Conservation (phyloP, 1,140 invertebrate genomes). For the Pissodes strobi region DNA sequence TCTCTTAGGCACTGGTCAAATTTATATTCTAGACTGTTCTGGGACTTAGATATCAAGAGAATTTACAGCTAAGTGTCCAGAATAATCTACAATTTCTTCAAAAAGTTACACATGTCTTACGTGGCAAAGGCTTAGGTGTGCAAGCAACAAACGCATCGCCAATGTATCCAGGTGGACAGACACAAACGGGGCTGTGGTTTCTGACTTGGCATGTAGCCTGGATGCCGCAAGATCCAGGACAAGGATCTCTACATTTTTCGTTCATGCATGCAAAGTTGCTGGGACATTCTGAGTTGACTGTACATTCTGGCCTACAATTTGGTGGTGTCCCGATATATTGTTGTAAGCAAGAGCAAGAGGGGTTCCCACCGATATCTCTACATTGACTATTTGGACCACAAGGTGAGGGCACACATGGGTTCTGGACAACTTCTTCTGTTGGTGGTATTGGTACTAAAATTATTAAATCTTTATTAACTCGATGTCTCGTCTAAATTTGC, state of each 20-base stretch:
- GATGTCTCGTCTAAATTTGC: no score
- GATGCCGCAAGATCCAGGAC: constrained; percentile 67
- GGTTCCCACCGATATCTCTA: constrained; percentile 61
- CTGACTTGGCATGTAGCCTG: constrained; percentile 65
- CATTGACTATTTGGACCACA: constrained; percentile 74
- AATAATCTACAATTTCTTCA: not conserved
- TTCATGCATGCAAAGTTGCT: constrained; percentile 65
- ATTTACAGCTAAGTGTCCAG: not conserved
- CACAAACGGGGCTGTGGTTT: constrained; percentile 67
- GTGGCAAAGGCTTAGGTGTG: constrained; percentile 47
- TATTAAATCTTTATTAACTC: constrained; percentile 11
- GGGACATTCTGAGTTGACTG: constrained; percentile 66
- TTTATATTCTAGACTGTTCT: no score
- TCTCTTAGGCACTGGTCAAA: no score
- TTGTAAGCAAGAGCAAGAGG: constrained; percentile 65
- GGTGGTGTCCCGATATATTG: constrained; percentile 68
- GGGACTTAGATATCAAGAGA: not conserved
- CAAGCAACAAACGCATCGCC: constrained; percentile 69
- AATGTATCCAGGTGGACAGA: constrained; percentile 62
- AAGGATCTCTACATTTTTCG: constrained; percentile 67
- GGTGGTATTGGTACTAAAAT: constrained; percentile 46
- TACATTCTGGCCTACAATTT: constrained; percentile 67
- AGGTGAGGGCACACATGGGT: constrained; percentile 75
- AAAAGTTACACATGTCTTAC: not conserved
- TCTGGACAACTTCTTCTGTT: constrained; percentile 52